Evolutionary conservation across 2,888 invertebrate species (phyloP).

Genomic region (Athalia cordata): DNA sequence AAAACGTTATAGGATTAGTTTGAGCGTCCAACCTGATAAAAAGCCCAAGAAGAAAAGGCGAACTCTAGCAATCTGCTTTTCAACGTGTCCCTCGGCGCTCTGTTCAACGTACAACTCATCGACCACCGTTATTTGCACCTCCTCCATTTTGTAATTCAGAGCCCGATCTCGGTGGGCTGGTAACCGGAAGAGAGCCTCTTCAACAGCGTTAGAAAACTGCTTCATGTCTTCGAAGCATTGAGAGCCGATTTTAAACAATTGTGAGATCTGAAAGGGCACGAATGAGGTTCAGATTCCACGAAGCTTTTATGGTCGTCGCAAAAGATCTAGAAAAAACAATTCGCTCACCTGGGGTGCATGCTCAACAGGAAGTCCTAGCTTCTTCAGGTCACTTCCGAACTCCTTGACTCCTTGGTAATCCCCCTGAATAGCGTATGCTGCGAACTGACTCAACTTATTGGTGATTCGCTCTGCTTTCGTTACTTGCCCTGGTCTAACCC

Average conservation of each 20-base stretch:
- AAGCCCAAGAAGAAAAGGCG: slow-evolving; percentile 97
- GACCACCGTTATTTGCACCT: slow-evolving; percentile 95
- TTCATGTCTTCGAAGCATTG: slow-evolving; percentile 92
- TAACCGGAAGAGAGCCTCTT: slow-evolving; percentile 93
- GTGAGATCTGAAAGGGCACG: slow-evolving; percentile 81
- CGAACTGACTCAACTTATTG: slow-evolving; percentile 93
- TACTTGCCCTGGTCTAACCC: slow-evolving; percentile 95
- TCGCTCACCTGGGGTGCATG: slow-evolving; percentile 91
- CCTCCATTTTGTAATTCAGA: slow-evolving; percentile 95
- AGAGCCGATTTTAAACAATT: slow-evolving; percentile 96
- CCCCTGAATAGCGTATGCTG: slow-evolving; percentile 94
- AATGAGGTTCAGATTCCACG: background rate
- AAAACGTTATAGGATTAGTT: background rate
- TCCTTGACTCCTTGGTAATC: slow-evolving; percentile 96
- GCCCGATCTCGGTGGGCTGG: slow-evolving; percentile 91
- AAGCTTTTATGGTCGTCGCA: background rate
- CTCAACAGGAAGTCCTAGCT: slow-evolving; percentile 95
- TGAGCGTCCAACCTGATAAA: slow-evolving; percentile 81
- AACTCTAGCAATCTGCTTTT: slow-evolving; percentile 95
- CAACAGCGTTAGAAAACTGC: slow-evolving; percentile 92
- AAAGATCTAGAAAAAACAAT: background rate
- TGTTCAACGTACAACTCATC: slow-evolving; percentile 95
- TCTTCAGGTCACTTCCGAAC: slow-evolving; percentile 93
- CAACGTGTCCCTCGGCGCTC: slow-evolving; percentile 87
- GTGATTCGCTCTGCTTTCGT: slow-evolving; percentile 95